These are phyloP conservation scores for Sphaerophoria taeniata DNA, from an alignment of 2,888 invertebrate species.

Conservation along the genomic window DNA sequence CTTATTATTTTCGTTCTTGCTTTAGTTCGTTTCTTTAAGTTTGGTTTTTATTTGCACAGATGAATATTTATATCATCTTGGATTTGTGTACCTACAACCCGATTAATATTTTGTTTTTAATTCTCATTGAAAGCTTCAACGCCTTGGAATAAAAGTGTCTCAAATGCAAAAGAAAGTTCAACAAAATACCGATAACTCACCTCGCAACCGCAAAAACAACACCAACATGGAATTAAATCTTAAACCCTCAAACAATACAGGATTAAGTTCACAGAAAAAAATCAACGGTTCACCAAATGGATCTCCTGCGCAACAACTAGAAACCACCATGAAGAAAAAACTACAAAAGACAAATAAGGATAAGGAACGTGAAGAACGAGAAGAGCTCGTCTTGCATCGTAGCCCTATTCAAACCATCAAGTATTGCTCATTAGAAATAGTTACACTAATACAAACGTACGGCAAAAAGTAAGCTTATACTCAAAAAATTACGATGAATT, in stretches of 20 bases:
- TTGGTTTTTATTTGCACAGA: neutral
- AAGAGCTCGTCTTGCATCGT: constrained; percentile 90
- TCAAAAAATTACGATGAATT: neutral
- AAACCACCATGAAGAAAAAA: constrained; percentile 64
- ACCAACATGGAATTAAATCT: constrained; percentile 77
- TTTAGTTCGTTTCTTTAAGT: neutral
- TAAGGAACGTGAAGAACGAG: constrained; percentile 85
- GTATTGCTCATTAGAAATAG: constrained; percentile 90
- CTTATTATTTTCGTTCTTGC: constrained; percentile 1
- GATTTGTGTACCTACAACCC: neutral
- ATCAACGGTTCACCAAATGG: constrained; percentile 76
- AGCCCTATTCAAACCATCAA: constrained; percentile 90
- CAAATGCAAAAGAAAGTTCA: constrained; percentile 75
- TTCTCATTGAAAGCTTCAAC: constrained; percentile 72
- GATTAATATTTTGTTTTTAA: neutral
- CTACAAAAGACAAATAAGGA: constrained; percentile 80
- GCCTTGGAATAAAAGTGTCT: constrained; percentile 76
- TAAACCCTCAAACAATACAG: constrained; percentile 34
- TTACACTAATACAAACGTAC: constrained; percentile 85
- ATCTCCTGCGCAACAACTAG: constrained; percentile 71
- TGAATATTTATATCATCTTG: neutral
- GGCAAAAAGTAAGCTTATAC: constrained; percentile 84
- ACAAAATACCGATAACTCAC: constrained; percentile 64
- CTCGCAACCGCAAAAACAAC: constrained; percentile 69
- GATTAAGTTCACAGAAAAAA: constrained; percentile 50